Evolutionary conservation across 1,140 invertebrate species (phyloP).

Genomic region (Drosophila bocki): DNA sequence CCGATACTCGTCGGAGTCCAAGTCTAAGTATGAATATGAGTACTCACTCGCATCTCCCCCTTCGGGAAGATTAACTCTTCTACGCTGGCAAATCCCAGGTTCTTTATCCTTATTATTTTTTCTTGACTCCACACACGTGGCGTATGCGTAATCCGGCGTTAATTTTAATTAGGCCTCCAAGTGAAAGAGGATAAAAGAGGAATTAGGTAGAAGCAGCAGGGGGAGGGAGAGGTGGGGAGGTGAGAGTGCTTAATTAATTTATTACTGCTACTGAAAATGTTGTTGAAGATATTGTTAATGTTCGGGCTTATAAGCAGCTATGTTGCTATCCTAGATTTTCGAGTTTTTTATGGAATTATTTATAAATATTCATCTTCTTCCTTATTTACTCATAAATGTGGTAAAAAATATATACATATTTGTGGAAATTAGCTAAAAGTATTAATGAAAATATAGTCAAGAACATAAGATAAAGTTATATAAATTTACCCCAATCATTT

Average conservation of each 20-base stretch:
- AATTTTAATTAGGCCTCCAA: constrained; percentile 54
- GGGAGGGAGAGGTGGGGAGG: background rate
- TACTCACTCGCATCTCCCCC: constrained; percentile 5
- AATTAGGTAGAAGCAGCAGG: background rate
- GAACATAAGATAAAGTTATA: too few relatives aligned
- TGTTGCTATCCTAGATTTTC: background rate
- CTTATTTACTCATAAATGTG: background rate
- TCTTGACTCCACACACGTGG: constrained; percentile 52
- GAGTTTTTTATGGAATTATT: background rate
- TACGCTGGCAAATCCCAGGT: background rate
- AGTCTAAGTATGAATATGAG: background rate
- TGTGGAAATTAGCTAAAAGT: background rate
- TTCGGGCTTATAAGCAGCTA: constrained; percentile 4
- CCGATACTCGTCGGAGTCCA: background rate
- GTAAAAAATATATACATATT: background rate
- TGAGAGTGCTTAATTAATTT: constrained; percentile 27
- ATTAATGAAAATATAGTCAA: too few relatives aligned
- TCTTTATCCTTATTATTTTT: constrained; percentile 9
- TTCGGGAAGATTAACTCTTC: background rate
- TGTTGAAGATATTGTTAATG: constrained; percentile 23
- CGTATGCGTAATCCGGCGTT: constrained; percentile 65
- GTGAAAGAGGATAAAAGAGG: constrained; percentile 7
- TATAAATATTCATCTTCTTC: background rate
- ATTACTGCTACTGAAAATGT: constrained; percentile 4
- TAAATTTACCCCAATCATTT: too few relatives aligned